phyloP scores from a whole-genome alignment of 2,113 vertebrate genomes.

The Campylomormyrus tamandua region DNA sequence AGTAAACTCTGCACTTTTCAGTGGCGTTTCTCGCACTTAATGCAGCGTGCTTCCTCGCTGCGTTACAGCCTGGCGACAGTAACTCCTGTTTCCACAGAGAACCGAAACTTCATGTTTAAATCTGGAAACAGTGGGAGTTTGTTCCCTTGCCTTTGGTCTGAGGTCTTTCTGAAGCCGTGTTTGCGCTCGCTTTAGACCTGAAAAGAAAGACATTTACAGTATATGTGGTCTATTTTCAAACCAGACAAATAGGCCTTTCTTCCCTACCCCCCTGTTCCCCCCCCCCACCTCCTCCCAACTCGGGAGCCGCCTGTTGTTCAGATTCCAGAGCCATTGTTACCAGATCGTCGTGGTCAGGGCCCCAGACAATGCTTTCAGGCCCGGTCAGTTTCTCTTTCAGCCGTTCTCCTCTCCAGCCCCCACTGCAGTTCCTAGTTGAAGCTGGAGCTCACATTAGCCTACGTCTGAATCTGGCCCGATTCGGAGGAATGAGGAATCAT shows the following conservation, averaged over 20 bases:
- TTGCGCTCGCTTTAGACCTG: background rate
- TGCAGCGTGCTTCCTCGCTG: background rate
- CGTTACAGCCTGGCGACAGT: background rate
- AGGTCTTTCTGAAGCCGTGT: background rate
- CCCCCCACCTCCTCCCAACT: conserved; percentile 26
- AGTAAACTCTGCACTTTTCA: background rate
- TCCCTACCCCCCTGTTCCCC: conserved; percentile 19
- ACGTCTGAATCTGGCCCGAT: background rate
- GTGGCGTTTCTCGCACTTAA: background rate
- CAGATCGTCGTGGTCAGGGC: conserved; percentile 49
- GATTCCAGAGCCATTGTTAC: conserved; percentile 58
- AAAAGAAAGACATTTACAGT: conserved; percentile 19
- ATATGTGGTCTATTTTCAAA: conserved; percentile 39
- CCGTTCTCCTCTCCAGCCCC: background rate
- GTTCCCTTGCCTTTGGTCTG: background rate
- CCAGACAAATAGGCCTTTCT: conserved; percentile 60
- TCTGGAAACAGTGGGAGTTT: background rate
- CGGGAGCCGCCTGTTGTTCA: conserved; percentile 64
- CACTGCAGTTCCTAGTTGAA: background rate
- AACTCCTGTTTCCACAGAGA: background rate
- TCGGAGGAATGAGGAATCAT: background rate
- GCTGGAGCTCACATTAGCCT: background rate
- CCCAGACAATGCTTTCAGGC: conserved; percentile 45
- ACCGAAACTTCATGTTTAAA: background rate
- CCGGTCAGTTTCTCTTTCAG: background rate